Evolutionary conservation across 2,113 vertebrate species (phyloP).

Genomic region (Delphinapterus leucas): DNA sequence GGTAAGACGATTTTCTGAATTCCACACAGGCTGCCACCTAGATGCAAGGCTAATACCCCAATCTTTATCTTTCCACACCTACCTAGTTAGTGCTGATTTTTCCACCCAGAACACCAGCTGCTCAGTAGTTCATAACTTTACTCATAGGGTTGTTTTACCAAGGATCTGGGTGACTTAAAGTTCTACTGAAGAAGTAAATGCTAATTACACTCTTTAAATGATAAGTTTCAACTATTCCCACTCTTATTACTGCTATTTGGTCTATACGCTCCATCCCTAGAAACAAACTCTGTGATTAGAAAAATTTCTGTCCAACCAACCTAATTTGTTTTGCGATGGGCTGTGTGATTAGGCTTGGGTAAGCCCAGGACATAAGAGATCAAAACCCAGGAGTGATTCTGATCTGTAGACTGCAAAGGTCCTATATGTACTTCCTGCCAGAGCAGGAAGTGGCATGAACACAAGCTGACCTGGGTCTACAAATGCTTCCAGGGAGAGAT

Average conservation of each 20-base stretch:
- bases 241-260: background rate
- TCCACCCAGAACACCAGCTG: background rate
- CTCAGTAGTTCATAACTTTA: background rate
- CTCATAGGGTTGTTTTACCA: background rate
- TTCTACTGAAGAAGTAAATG: background rate
- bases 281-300: background rate
- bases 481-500: background rate
- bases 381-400: background rate
- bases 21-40: background rate
- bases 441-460: background rate
- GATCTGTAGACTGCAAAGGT: background rate
- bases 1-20: background rate
- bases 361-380: background rate
- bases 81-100: background rate
- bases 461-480: background rate
- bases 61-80: background rate
- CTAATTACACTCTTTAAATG: background rate
- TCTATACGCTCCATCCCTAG: background rate
- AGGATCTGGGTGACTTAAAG: background rate
- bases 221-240: background rate
- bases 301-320: background rate
- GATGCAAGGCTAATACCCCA: background rate
- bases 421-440: background rate
- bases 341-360: background rate
- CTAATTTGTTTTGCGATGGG: background rate